phyloP scores from a whole-genome alignment of 2,797 vertebrate species.

The Brachyalestes nurse region DNA sequence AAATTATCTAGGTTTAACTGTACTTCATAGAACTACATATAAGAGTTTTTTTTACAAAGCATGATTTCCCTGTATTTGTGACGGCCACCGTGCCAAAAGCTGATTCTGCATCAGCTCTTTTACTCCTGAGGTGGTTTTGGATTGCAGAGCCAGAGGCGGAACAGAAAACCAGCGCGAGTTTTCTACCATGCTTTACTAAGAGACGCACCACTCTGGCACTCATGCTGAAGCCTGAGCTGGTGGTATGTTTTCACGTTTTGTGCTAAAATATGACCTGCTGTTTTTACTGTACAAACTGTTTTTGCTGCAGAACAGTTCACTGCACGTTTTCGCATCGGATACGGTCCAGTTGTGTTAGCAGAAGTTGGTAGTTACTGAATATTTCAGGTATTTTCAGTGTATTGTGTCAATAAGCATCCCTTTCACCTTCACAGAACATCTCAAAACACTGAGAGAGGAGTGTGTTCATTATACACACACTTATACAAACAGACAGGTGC shows the following conservation, averaged over 20 bases:
- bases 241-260: constrained; percentile 9
- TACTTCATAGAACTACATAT: no score
- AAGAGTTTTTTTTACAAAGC: no score
- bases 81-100: no score
- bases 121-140: neutral
- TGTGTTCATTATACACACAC: no score
- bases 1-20: no score
- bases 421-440: neutral
- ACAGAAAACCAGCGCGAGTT: neutral
- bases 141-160: neutral
- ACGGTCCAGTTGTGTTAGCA: neutral
- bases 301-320: neutral
- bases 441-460: no score
- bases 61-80: no score
- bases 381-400: neutral
- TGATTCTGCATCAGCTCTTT: no score
- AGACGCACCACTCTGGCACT: neutral
- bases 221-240: constrained; percentile 18
- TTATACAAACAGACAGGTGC: no score
- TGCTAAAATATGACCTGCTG: no score
- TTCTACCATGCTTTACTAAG: neutral
- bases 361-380: neutral
- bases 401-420: neutral
- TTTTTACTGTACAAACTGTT: neutral
- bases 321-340: neutral